Base-by-base conservation (phyloP, 2,113 vertebrate genomes). In the Eudorcas thomsonii region DNA sequence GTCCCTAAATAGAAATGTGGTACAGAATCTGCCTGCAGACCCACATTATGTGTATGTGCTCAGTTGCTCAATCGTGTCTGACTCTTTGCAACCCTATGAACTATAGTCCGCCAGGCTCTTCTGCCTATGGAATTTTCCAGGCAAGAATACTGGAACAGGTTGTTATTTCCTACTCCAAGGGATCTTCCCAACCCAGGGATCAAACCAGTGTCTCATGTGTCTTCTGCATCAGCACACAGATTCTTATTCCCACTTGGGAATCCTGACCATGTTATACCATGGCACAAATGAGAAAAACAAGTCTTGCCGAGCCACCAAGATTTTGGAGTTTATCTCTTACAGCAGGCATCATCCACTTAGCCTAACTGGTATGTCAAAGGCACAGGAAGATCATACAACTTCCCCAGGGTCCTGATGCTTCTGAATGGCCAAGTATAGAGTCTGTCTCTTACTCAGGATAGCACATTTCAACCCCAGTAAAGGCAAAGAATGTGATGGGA, bases 261-360 rank as follows among this genome's bases (percentile, higher is more conserved):
- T 39, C 71, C 39, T 43, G 23, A 26, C 36, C 71, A 84, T 3
- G 3, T 10, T 36, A 64, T 28, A 80, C 78, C 8, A 23, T 10
- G 67, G 17, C 25, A 60, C 8, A 52, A 89, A 78, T 85, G 57
- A 85, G 67, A 26, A 87, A 84, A 78, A 89, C 77, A 28, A 43
- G 55, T 33, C 7, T 59, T 50, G 50, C n/a, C 88, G 23, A 91
- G 33, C 12, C 36, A 30, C 45, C 28, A 36, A 52, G 39, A 94
- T 36, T 88, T 80, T 80, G 23, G 54, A 89, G 64, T 64, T 96
- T 57, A 50, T 45, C 33, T 74, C 54, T 59, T 36, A 84, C 0
- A 94, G 83, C 28, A 78, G 48, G 48, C 55, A 62, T 74, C 15
- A 54, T 54, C 59, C 80, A 89, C n/a, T 71, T 67, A 94, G 91